A percentile compares a stretch with the other conserved stretches of the same genome.
phyloP scores from a whole-genome alignment of 35 echinoderm and acorn worm species.

The Chiridota heheva region DNA sequence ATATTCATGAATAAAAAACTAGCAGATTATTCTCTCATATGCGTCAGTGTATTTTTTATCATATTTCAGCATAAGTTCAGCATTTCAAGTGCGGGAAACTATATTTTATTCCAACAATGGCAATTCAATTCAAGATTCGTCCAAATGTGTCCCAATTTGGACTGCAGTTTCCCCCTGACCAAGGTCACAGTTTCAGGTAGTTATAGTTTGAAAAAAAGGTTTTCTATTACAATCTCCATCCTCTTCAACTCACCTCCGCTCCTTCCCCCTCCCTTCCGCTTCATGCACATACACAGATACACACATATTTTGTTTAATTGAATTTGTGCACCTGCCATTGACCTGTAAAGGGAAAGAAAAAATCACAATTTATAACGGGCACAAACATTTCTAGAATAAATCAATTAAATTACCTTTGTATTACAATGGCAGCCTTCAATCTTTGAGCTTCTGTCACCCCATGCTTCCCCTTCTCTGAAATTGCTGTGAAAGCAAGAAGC shows the following conservation, averaged over 20 bases:
- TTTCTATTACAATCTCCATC: neutral
- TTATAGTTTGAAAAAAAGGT: no score
- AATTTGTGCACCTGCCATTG: neutral
- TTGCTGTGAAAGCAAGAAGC: neutral
- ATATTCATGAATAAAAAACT: no score
- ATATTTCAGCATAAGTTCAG: no score
- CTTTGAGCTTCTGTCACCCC: conserved; percentile 66
- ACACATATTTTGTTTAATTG: neutral
- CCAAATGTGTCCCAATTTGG: no score
- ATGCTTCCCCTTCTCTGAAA: conserved; percentile 43
- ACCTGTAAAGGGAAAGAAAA: conserved; percentile 19
- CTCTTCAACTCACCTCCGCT: neutral
- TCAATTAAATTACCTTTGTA: conserved; percentile 68
- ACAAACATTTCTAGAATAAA: neutral
- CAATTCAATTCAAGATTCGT: no score
- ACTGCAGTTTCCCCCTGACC: no score
- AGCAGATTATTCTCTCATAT: no score
- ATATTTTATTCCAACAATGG: no score
- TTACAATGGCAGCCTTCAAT: conserved; percentile 65
- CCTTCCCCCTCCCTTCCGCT: neutral
- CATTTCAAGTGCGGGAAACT: no score
- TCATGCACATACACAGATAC: neutral
- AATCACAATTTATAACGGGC: neutral
- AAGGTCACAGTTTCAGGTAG: no score
- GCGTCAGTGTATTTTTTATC: no score